Evolutionary conservation across 2,888 invertebrate species (phyloP).

Genomic region (Dryobotodes eremita): DNA sequence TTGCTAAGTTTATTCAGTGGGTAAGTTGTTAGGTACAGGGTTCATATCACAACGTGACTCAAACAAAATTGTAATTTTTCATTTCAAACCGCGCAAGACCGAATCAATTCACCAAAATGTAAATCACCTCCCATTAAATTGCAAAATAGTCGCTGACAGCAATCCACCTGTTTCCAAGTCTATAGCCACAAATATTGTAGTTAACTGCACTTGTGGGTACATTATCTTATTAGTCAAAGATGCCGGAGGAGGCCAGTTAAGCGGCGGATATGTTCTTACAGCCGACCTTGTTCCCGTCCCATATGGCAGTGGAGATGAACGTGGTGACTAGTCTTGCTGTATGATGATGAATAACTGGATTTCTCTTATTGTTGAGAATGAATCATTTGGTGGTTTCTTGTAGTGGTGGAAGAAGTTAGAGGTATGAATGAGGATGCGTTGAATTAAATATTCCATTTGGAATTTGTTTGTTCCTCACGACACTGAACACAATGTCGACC

Average conservation of each 20-base stretch:
- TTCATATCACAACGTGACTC: neutral
- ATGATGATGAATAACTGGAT: constrained; percentile 35
- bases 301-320: constrained; percentile 34
- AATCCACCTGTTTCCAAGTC: constrained; percentile 8
- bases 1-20: too few relatives aligned
- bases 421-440: constrained; percentile 1
- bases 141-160: constrained; percentile 21
- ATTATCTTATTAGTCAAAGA: constrained; percentile 68
- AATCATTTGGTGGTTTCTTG: constrained; percentile 39
- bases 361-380: constrained; percentile 34
- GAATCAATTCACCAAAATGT: constrained; percentile 11
- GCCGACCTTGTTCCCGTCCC: constrained; percentile 65
- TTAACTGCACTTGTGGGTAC: constrained; percentile 42
- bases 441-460: constrained; percentile 3
- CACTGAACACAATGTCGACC: neutral
- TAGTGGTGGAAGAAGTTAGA: neutral
- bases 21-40: too few relatives aligned
- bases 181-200: constrained; percentile 38
- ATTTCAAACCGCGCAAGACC: neutral
- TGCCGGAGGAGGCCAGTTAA: constrained; percentile 68
- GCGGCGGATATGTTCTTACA: constrained; percentile 64
- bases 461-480: neutral
- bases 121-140: constrained; percentile 18
- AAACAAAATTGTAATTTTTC: constrained; percentile 1
- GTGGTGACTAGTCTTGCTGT: neutral